phyloP scores from a whole-genome alignment of 2,888 invertebrate genomes.

The Zaprionus bogoriensis region DNA sequence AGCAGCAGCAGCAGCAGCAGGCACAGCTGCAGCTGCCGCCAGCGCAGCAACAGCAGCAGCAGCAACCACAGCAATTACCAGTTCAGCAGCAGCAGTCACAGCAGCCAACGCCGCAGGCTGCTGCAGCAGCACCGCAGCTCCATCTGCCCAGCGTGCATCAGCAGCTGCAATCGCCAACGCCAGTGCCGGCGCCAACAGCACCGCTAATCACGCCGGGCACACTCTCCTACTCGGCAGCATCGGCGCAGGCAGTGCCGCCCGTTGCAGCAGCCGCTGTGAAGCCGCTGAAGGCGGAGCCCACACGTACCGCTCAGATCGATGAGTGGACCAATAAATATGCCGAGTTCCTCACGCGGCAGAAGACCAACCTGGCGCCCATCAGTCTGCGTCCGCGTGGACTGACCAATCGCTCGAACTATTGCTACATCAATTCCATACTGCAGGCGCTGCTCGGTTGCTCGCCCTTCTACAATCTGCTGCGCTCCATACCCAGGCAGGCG shows the following conservation, averaged over 20 bases:
- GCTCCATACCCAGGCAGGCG: slow-evolving; percentile 88
- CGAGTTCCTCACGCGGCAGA: slow-evolving; percentile 90
- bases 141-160: slow-evolving; percentile 56
- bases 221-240: slow-evolving; percentile 83
- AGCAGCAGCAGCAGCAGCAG: slow-evolving; percentile 13
- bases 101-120: slow-evolving; percentile 23
- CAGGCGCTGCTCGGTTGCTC: slow-evolving; percentile 97
- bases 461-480: slow-evolving; percentile 95
- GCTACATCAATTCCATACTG: slow-evolving; percentile 97
- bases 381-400: slow-evolving; percentile 94
- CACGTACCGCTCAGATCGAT: slow-evolving; percentile 69
- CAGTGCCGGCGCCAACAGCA: slow-evolving; percentile 62
- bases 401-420: slow-evolving; percentile 96
- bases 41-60: slow-evolving; percentile 26
- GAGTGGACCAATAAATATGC: slow-evolving; percentile 83
- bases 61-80: slow-evolving; percentile 11
- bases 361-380: slow-evolving; percentile 90
- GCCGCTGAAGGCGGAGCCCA: slow-evolving; percentile 50
- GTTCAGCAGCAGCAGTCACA: slow-evolving; percentile 28
- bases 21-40: slow-evolving; percentile 37
- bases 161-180: slow-evolving; percentile 60
- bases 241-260: slow-evolving; percentile 80
- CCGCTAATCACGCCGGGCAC: slow-evolving; percentile 79
- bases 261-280: slow-evolving; percentile 50
- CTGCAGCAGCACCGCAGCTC: slow-evolving; percentile 11